phyloP scores from a whole-genome alignment of 2,113 vertebrate species.

The Regulus satrapa region DNA sequence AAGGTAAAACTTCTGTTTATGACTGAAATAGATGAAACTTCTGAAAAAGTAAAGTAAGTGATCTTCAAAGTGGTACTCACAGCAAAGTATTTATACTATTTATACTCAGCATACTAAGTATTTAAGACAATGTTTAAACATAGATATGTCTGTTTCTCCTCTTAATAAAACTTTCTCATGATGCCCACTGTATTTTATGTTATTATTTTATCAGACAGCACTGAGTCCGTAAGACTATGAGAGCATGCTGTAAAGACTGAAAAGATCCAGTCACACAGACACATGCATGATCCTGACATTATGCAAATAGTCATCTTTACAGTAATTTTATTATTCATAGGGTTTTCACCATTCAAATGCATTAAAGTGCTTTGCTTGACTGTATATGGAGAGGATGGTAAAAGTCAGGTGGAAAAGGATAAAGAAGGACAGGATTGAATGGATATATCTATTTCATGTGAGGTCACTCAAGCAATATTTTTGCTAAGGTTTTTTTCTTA shows the following conservation, averaged over 20 bases:
- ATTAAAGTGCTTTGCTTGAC: not conserved
- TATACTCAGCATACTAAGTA: not conserved
- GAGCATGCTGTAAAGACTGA: not conserved
- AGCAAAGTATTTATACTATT: not conserved
- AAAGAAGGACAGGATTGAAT: not conserved
- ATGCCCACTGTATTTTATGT: not conserved
- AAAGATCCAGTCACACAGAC: not conserved
- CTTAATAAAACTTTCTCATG: not conserved
- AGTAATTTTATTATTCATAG: not conserved
- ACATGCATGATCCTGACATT: not conserved
- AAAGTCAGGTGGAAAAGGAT: not conserved
- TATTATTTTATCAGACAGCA: not conserved
- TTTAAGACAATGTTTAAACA: not conserved
- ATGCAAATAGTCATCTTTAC: not conserved
- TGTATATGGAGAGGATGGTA: not conserved
- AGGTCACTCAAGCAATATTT: not conserved
- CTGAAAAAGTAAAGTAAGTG: not conserved
- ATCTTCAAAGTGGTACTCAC: not conserved
- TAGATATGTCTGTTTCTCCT: not conserved
- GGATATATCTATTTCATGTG: not conserved
- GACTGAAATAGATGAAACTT: not conserved
- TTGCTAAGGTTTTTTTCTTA: not conserved
- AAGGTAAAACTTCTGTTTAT: not conserved
- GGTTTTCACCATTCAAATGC: not conserved
- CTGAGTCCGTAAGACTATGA: not conserved